These are phyloP conservation scores for Varanus komodoensis DNA, from an alignment of 2,113 vertebrate species.

Conservation along the genomic window DNA sequence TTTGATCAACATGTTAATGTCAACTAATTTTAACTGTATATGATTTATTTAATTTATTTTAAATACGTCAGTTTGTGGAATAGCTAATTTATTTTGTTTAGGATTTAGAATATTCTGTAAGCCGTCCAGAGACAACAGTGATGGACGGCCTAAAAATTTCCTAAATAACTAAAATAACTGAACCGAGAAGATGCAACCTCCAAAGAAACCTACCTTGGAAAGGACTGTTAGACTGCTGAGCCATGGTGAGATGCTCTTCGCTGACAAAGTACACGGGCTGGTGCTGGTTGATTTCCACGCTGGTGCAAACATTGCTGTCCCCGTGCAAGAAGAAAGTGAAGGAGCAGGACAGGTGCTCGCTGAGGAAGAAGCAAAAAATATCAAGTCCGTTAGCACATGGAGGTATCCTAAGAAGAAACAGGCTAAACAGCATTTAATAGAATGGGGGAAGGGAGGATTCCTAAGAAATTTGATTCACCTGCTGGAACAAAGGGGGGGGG, in stretches of 20 bases:
- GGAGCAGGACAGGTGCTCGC: conserved; percentile 98
- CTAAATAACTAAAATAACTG: background rate
- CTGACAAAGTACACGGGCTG: conserved; percentile 96
- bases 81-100: too few relatives aligned
- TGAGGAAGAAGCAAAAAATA: conserved; percentile 62
- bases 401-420: conserved; percentile 8
- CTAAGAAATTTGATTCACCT: background rate
- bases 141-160: too few relatives aligned
- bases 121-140: too few relatives aligned
- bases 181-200: conserved; percentile 9
- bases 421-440: background rate
- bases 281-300: conserved; percentile 99
- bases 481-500: too few relatives aligned
- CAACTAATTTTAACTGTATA: too few relatives aligned
- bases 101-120: too few relatives aligned
- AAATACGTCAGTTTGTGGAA: too few relatives aligned
- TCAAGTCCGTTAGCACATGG: conserved; percentile 31
- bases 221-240: conserved; percentile 94
- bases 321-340: conserved; percentile 99
- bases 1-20: too few relatives aligned
- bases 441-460: background rate
- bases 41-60: too few relatives aligned
- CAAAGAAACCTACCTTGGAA: conserved; percentile 88
- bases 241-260: conserved; percentile 94
- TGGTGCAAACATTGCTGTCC: conserved; percentile 98